Base-by-base conservation (phyloP, 1,140 invertebrate genomes). In the Drosophila malerkotliana region DNA sequence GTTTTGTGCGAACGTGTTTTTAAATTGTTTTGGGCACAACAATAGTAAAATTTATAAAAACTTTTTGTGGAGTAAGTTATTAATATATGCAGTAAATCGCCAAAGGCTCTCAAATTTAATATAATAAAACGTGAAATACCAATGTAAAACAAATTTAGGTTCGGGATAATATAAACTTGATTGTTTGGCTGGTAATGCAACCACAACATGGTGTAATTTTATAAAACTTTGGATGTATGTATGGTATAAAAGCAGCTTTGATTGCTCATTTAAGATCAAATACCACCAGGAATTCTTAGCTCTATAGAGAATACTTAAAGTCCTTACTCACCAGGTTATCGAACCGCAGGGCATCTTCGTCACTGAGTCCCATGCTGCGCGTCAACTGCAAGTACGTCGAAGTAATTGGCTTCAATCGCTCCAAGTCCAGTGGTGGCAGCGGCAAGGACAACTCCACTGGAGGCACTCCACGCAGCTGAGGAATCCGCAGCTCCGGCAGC, bases 341-440 rank as follows among this genome's bases (percentile, higher is more conserved):
- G 52, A 93, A 92, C 49, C 94, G 93, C 78, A 94, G 77, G 1
- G 94, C 93, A 41, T 95, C 94, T 71, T 93, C 93, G 73, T 95
- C 94, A 37, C 92, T 92, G 53, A 93, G 92, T 28, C 94, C 93
- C 91, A 95, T 92, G 78, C 93, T 95, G 83, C 95, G 93, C 92
- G 96, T 96, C 83, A 97, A 95, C 90, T 97, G 97, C 90, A 97
- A 92, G 92, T 97, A 97, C 2, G 96, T 96, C 10, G 96, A 97
- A 3, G 96, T 97, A 72, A 97, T 97, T 9, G 97, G 96, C 68
- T 97, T 94, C 79, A 95, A 95, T 91, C 96, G 97, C 56, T 90
- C 88, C 69, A 92, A 64, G 12, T 92, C 91, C 37, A 92, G 55
- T 4, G 90, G 90, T 0, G 90, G 90, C 77, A 91, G 59, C 3